Conservation (phyloP, 2,888 invertebrate species). For the Beris chalybata region DNA sequence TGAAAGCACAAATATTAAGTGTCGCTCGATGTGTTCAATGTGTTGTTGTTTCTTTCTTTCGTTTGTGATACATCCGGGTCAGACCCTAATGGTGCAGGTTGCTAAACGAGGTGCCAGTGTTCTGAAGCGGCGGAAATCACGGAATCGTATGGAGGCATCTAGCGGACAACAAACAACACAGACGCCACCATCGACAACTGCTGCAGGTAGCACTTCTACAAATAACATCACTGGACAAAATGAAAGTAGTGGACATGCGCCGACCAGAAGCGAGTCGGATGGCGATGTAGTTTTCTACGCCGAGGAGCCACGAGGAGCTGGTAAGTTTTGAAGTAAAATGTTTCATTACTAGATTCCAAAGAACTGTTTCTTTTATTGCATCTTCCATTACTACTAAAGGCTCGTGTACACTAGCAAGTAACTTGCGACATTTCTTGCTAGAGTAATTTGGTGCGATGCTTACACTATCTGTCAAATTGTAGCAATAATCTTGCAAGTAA, state of each 20-base stretch:
- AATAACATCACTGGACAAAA: slow-evolving; percentile 25
- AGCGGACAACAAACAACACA: slow-evolving; percentile 43
- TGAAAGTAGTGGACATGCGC: slow-evolving; percentile 30
- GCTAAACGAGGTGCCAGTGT: slow-evolving; percentile 75
- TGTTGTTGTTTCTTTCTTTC: slow-evolving; percentile 35
- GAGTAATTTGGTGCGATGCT: too few relatives aligned
- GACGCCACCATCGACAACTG: slow-evolving; percentile 45
- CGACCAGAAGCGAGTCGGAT: slow-evolving; percentile 57
- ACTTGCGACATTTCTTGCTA: too few relatives aligned
- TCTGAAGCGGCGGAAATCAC: slow-evolving; percentile 69
- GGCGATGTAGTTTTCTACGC: slow-evolving; percentile 68
- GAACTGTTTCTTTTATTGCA: too few relatives aligned
- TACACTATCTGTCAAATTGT: too few relatives aligned
- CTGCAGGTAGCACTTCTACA: slow-evolving; percentile 40
- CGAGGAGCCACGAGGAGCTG: slow-evolving; percentile 65
- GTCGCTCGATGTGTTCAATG: slow-evolving; percentile 48
- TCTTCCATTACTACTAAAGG: too few relatives aligned
- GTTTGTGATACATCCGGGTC: slow-evolving; percentile 46
- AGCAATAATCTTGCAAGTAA: too few relatives aligned
- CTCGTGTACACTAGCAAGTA: too few relatives aligned
- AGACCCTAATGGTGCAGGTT: slow-evolving; percentile 72
- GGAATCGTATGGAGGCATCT: slow-evolving; percentile 65
- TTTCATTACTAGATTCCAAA: not conserved
- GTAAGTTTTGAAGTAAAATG: slow-evolving; percentile 49
- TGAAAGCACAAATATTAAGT: slow-evolving; percentile 33